These are phyloP conservation scores for Acyrthosiphon pisum DNA, from an alignment of 1,140 invertebrate genomes.

Conservation along the genomic window DNA sequence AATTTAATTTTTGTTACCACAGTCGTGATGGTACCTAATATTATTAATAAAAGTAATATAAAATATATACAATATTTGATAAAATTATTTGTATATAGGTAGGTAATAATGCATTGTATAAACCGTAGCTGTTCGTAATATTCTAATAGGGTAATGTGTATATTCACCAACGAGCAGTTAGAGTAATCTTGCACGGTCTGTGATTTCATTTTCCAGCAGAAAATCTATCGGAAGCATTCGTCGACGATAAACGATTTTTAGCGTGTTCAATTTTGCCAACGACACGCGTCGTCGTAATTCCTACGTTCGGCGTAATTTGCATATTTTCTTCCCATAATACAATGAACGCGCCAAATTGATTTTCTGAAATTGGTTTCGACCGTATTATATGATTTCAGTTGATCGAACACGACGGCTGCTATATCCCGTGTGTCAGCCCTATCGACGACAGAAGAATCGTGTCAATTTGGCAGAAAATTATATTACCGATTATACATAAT, in stretches of 20 bases:
- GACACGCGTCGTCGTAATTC: not conserved
- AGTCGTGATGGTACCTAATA: not conserved
- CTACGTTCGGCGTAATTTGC: not conserved
- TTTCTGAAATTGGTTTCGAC: not conserved
- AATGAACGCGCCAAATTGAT: not conserved
- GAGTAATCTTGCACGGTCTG: not conserved
- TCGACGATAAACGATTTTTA: not conserved
- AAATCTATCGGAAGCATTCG: not conserved
- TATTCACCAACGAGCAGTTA: not conserved
- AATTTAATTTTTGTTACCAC: not conserved
- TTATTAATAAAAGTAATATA: not conserved
- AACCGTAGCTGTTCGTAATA: not conserved
- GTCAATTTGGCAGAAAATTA: constrained; percentile 14
- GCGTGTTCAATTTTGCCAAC: not conserved
- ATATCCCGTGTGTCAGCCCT: not conserved
- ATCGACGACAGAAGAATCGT: constrained; percentile 7
- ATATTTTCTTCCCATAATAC: not conserved
- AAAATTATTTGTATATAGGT: too few relatives aligned
- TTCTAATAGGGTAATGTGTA: not conserved
- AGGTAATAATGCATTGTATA: too few relatives aligned
- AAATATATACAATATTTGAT: not conserved
- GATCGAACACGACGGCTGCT: not conserved
- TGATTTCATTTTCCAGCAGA: not conserved
- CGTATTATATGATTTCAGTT: constrained; percentile 15
- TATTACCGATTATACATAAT: not conserved